Evolutionary conservation across 2,113 vertebrate genomes (phyloP).

Genomic region (Falco punctatus): DNA sequence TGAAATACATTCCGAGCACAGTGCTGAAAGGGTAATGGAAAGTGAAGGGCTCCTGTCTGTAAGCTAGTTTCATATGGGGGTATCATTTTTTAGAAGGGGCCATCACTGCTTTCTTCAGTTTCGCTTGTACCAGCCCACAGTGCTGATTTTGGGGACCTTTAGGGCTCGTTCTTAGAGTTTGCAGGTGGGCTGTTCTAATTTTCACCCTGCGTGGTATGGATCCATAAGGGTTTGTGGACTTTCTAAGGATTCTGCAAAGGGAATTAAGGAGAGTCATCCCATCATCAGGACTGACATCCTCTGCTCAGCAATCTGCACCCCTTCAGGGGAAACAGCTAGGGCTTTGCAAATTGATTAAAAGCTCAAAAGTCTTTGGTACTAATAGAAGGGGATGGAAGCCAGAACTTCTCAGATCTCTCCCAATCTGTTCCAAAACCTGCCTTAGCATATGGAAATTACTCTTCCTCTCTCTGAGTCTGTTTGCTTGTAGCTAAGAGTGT

Average conservation of each 20-base stretch:
- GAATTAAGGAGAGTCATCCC: neutral
- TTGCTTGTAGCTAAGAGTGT: conserved; percentile 29
- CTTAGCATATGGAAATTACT: conserved; percentile 49
- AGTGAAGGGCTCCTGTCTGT: neutral
- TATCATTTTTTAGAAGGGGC: neutral
- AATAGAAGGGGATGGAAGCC: neutral
- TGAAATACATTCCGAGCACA: neutral
- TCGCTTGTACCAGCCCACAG: neutral
- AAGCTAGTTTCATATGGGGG: neutral
- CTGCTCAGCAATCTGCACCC: neutral
- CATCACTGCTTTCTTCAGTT: neutral
- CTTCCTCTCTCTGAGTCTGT: conserved; percentile 27
- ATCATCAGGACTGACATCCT: neutral
- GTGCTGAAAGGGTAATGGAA: neutral
- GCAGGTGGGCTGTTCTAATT: neutral
- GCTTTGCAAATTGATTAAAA: conserved; percentile 29
- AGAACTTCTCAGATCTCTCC: conserved; percentile 35
- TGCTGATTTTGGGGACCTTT: neutral
- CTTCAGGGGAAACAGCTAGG: neutral
- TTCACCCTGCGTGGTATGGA: neutral
- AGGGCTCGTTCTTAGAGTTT: neutral
- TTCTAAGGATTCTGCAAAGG: neutral
- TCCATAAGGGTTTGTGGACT: neutral
- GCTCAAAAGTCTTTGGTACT: neutral
- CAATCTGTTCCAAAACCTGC: conserved; percentile 7